Percentiles rank a stretch among this genome's conserved stretches.
These are phyloP conservation scores for Galagoides demidoff DNA, from an alignment of 2,797 vertebrate genomes.

Conservation along the genomic window DNA sequence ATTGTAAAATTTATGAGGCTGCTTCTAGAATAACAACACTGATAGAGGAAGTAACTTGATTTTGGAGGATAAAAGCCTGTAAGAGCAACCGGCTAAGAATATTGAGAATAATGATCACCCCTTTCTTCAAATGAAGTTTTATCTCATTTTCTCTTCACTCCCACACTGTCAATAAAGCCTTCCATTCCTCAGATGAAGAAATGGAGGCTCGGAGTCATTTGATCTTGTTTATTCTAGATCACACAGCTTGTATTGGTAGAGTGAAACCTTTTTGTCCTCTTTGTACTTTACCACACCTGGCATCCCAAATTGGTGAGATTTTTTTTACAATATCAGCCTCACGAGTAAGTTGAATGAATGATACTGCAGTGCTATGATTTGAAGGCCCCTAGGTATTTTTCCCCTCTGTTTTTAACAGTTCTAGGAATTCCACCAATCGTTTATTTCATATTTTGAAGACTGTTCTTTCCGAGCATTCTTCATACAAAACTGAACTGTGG, in stretches of 20 bases:
- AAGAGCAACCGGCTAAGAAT: constrained; percentile 66
- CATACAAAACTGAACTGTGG: neutral
- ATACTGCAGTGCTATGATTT: neutral
- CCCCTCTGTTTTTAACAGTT: constrained; percentile 12
- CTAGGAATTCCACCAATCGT: constrained; percentile 2
- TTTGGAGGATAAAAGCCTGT: constrained; percentile 66
- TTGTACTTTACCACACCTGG: neutral
- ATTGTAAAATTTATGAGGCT: constrained; percentile 70
- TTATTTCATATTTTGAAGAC: constrained; percentile 31
- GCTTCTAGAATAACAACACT: constrained; percentile 60
- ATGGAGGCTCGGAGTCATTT: constrained; percentile 39
- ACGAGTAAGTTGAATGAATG: constrained; percentile 23
- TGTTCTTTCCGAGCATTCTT: neutral
- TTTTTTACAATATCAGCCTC: neutral
- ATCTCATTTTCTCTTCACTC: constrained; percentile 61
- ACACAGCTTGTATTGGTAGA: neutral
- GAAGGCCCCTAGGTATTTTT: neutral
- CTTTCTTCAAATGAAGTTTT: constrained; percentile 66
- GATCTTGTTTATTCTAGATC: constrained; percentile 50
- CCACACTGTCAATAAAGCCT: constrained; percentile 63
- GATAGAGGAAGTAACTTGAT: constrained; percentile 68
- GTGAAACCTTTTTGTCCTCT: neutral
- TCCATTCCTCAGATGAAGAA: constrained; percentile 63
- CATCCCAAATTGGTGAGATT: neutral
- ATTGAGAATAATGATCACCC: constrained; percentile 61